Evolutionary conservation across 1,140 invertebrate species (phyloP), one percentile per base, ranked within the genome.

Genomic region (Danaus melanippus): DNA sequence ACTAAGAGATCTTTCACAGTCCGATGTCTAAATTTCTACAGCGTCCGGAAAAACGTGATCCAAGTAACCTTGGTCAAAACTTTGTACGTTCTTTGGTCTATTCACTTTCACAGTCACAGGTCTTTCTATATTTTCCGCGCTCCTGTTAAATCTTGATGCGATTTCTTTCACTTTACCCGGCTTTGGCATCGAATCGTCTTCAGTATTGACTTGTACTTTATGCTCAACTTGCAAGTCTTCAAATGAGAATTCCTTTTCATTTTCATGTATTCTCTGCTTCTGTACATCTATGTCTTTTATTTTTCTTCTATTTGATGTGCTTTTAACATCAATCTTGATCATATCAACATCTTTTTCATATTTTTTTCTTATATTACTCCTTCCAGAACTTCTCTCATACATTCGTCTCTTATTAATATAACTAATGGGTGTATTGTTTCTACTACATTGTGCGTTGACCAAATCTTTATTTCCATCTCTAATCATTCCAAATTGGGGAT

Each of bases 41-140:
- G 87, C 85, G 53, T 84, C 84, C 32, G 87, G 87, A 66, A 88
- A 88, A 50, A 88, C 67, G 59, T 88, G 87, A 65, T 88, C 76
- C 48, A 88, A 70, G 63, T 87, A 88, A 46, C 78, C 76, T 64
- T 87, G 84, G 55, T 87, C 84, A 54, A 74, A 87, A 60, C 77
- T 86, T 60, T 87, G 82, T 47, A 88, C 65, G 12, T 84, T 79
- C 62, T 81, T 88, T 46, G 87, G 87, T 68, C 87, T 76, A 3
- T 73, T 64, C 48, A 68, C 71, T 50, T 69, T 79, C 10, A 67
- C 51, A 49, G 62, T 69, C 50, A 62, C 50, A 42, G 68, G 59
- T 58, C 67, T 61, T 56, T 50, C 60, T 0, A 32, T 58, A 62
- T 71, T 70, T 42, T 69, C 66, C 42, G 56, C 58, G 65, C 68